phyloP scores from a whole-genome alignment of 2,113 vertebrate genomes.

The Trogon melanurus region DNA sequence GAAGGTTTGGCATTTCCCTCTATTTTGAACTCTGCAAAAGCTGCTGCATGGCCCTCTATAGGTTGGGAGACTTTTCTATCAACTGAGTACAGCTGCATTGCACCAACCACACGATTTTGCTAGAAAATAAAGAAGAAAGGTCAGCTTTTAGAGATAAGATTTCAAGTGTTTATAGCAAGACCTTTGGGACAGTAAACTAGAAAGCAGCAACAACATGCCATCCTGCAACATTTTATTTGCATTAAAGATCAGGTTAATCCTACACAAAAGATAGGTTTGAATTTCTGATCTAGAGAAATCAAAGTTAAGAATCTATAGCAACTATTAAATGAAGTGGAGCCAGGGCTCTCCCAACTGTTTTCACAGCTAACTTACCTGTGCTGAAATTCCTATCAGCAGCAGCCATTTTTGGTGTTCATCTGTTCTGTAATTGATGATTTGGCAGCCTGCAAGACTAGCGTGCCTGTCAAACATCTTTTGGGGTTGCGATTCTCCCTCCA shows the following conservation, averaged over 20 bases:
- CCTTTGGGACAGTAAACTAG: not conserved
- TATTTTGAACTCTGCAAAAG: slow-evolving; percentile 91
- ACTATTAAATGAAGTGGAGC: not conserved
- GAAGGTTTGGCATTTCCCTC: slow-evolving; percentile 88
- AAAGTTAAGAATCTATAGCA: not conserved
- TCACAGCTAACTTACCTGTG: slow-evolving; percentile 80
- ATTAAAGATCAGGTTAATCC: not conserved
- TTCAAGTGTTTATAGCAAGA: not conserved
- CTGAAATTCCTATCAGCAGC: slow-evolving; percentile 90
- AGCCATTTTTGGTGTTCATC: slow-evolving; percentile 93
- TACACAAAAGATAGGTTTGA: not conserved
- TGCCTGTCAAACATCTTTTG: slow-evolving; percentile 91
- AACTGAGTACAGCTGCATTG: slow-evolving; percentile 93
- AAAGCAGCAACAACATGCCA: not conserved
- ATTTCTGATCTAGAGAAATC: not conserved
- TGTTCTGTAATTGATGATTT: slow-evolving; percentile 92
- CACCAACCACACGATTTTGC: slow-evolving; percentile 94
- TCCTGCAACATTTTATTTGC: fast-evolving
- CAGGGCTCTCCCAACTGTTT: not conserved
- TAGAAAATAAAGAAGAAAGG: slow-evolving; percentile 42
- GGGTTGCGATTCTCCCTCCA: slow-evolving; percentile 92
- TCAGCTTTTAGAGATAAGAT: not conserved
- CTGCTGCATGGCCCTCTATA: slow-evolving; percentile 92
- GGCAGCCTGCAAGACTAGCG: slow-evolving; percentile 88
- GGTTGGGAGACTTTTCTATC: slow-evolving; percentile 94